These are phyloP conservation scores for Siderastrea radians DNA, from an alignment of 92 coral and sea anemone genomes.

Conservation along the genomic window DNA sequence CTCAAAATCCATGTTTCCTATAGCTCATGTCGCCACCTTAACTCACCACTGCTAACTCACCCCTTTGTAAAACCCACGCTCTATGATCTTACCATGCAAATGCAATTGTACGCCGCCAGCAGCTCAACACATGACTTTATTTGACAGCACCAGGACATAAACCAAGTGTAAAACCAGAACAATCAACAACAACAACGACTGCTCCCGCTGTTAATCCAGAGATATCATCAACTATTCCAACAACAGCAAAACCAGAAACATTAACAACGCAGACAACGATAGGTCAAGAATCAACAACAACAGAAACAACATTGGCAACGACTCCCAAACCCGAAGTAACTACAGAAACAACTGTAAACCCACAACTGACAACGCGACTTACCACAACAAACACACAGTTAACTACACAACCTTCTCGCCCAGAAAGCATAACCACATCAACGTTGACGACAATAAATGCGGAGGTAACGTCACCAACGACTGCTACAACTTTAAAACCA, in stretches of 20 bases:
- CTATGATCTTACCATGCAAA: background rate
- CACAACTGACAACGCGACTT: background rate
- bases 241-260: too few species aligned
- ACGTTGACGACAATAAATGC: background rate
- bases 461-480: background rate
- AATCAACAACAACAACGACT: conserved; percentile 7
- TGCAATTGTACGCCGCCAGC: background rate
- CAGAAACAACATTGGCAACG: background rate
- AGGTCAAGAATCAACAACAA: background rate
- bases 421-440: background rate
- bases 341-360: background rate
- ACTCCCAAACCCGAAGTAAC: conserved; percentile 6
- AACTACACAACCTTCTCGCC: background rate
- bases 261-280: background rate
- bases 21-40: too few species aligned
- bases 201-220: background rate
- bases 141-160: conserved; percentile 5
- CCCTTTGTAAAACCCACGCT: too few species aligned
- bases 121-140: background rate
- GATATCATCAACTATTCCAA: background rate
- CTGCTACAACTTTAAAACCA: background rate
- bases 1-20: too few species aligned
- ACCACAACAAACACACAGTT: background rate
- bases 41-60: too few species aligned
- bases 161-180: conserved; percentile 11